These are phyloP conservation scores for Drosophila mayaguana DNA, from an alignment of 2,888 invertebrate species.

Conservation along the genomic window DNA sequence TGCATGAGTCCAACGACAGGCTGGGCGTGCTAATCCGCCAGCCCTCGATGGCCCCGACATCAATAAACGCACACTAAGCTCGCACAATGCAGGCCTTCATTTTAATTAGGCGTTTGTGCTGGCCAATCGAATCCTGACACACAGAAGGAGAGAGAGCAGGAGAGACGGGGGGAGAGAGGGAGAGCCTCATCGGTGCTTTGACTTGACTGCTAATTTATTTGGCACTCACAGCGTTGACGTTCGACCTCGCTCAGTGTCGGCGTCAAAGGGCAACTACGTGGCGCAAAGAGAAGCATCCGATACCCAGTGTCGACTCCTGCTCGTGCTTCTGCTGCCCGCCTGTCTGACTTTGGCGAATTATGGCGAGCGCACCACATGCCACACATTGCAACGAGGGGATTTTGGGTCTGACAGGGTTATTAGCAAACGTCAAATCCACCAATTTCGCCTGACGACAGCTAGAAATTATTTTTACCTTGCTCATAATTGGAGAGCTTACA, in stretches of 20 bases:
- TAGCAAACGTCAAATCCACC: slow-evolving; percentile 34
- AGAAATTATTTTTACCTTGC: slow-evolving; percentile 21
- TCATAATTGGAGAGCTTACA: slow-evolving; percentile 10
- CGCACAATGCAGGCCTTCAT: slow-evolving; percentile 15
- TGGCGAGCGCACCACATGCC: slow-evolving; percentile 25
- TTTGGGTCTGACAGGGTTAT: slow-evolving; percentile 39
- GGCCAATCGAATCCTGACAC: slow-evolving; percentile 6
- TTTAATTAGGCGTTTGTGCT: slow-evolving; percentile 33
- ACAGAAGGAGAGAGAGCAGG: not conserved
- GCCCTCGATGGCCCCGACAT: slow-evolving; percentile 19
- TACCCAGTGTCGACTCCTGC: not conserved
- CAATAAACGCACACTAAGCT: slow-evolving; percentile 21
- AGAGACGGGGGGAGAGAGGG: not conserved
- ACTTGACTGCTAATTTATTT: slow-evolving; percentile 34
- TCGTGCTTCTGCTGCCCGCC: not conserved
- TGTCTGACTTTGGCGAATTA: slow-evolving; percentile 22
- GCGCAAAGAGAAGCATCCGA: not conserved
- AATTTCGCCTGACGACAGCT: slow-evolving; percentile 16
- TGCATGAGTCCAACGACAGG: slow-evolving; percentile 5
- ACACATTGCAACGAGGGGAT: slow-evolving; percentile 16
- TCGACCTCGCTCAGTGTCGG: slow-evolving; percentile 1
- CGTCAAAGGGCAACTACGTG: slow-evolving; percentile 16
- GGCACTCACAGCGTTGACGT: slow-evolving; percentile 18
- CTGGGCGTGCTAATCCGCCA: not conserved
- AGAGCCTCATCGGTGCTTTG: slow-evolving; percentile 1